These are phyloP conservation scores for Cyprinodon diabolis DNA, from an alignment of 2,797 vertebrate genomes.

Conservation along the genomic window DNA sequence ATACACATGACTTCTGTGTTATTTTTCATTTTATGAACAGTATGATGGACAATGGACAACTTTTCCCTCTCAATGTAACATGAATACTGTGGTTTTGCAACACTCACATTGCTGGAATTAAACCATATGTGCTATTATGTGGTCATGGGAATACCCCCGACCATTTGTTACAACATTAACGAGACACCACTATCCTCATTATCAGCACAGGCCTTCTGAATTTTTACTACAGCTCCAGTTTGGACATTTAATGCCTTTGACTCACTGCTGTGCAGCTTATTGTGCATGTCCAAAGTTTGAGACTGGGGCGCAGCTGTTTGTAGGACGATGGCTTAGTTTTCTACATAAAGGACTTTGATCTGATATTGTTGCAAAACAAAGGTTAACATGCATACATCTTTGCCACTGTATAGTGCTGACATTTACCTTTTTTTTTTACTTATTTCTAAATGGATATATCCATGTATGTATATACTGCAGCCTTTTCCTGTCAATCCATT, in stretches of 20 bases:
- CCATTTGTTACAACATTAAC: conserved; percentile 46
- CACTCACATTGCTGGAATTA: conserved; percentile 19
- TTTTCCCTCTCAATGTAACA: not conserved
- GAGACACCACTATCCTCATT: conserved; percentile 35
- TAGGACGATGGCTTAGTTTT: conserved; percentile 9
- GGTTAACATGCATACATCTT: not conserved
- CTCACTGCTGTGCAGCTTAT: conserved; percentile 14
- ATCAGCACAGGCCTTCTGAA: conserved; percentile 31
- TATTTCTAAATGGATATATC: not conserved
- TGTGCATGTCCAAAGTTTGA: not conserved
- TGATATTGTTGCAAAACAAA: conserved; percentile 11
- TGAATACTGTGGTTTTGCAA: conserved; percentile 11
- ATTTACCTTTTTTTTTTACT: not conserved
- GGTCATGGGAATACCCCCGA: conserved; percentile 26
- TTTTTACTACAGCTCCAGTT: conserved; percentile 18
- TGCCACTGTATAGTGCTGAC: not conserved
- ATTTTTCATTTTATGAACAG: not conserved
- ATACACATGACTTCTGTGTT: conserved; percentile 3
- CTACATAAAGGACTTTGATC: conserved; percentile 2
- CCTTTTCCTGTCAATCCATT: not conserved
- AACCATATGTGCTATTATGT: conserved; percentile 32
- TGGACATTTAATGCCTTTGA: conserved; percentile 20
- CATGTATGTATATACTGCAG: not conserved
- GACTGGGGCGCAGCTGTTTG: conserved; percentile 6
- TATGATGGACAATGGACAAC: not conserved